Percentiles rank a stretch among this genome's conserved stretches.
Conservation (phyloP, 2,888 invertebrate species). For the Clunio marinus region DNA sequence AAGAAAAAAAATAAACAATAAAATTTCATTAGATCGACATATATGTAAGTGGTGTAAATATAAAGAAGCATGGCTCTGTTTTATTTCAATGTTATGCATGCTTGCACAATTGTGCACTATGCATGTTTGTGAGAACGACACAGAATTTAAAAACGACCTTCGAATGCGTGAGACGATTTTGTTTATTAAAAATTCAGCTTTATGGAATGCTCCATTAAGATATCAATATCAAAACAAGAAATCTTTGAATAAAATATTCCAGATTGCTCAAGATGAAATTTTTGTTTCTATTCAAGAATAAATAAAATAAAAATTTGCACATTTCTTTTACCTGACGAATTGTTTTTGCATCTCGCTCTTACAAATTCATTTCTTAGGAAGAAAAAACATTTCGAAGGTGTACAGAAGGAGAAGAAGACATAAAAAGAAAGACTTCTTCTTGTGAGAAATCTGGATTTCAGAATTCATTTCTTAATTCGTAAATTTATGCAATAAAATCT, state of each 20-base stretch:
- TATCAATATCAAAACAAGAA: too few relatives aligned
- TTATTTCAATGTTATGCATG: constrained; percentile 22
- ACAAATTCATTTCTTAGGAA: background rate
- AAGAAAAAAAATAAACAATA: background rate
- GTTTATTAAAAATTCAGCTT: too few relatives aligned
- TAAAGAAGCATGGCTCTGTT: background rate
- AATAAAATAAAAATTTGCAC: too few relatives aligned
- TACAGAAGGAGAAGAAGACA: background rate
- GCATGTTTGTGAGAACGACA: background rate
- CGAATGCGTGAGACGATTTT: background rate
- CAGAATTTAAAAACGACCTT: background rate
- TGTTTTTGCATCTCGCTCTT: background rate
- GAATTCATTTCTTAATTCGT: background rate
- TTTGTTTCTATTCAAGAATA: too few relatives aligned
- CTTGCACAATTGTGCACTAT: constrained; percentile 29
- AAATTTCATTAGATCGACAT: constrained; percentile 21
- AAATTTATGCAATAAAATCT: constrained; percentile 1
- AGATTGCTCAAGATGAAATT: background rate
- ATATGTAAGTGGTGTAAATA: constrained; percentile 1
- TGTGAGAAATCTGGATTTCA: background rate
- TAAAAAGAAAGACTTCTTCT: background rate
- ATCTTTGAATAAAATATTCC: background rate
- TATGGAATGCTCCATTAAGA: too few relatives aligned
- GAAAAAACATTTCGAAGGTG: background rate
- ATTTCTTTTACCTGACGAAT: background rate